Base-by-base conservation (phyloP, 53 echinoderm and acorn worm genomes). In the Mesocentrotus franciscanus region DNA sequence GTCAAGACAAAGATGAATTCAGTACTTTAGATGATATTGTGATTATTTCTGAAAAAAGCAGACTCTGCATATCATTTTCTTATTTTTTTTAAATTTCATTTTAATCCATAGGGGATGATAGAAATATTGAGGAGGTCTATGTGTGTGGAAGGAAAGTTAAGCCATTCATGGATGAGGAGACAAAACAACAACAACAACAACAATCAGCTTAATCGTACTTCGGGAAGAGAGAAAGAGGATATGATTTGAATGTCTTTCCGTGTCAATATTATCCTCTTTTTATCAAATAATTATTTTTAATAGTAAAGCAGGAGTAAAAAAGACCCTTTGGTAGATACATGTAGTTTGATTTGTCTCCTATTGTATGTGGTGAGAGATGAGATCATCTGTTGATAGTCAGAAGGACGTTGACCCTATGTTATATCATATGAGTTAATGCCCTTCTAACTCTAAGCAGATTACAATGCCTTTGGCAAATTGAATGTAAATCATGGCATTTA, bases 111-210 rank as follows among this genome's bases (percentile, higher is more conserved):
- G 98, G 98, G 5, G 98, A 97, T 91, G 98, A 97, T 58, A 96
- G 98, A 5, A 97, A 97, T 59, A 96, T 97, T 30, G 76, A 92
- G 74, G 98, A 97, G 76, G 97, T 97, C 2, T 97, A 97, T 62
- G 98, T 97, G 16, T 71, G 90, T 32, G 98, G 98, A 35, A 94
- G 95, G 27, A 85, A 56, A 22, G 95, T 94, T n/a, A 94, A 94
- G 71, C 87, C 95, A 22, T 85, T 94, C 71, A 39, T 1, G 29
- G 75, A 93, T n/a, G 76, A 27, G 9, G 29, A n/a, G 18, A n/a
- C 56, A 56, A 56, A 87, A 4, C 58, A 87, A 87, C 58, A 87
- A 27, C 75, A 75, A 9, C 58, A 87, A 58, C 84, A 18, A 84
- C 18, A 84, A 9, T 29, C 13, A 58, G 20, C 18, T 58, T 56